phyloP scores from a whole-genome alignment of 2,888 invertebrate genomes.

The Drosophila villosipedis region DNA sequence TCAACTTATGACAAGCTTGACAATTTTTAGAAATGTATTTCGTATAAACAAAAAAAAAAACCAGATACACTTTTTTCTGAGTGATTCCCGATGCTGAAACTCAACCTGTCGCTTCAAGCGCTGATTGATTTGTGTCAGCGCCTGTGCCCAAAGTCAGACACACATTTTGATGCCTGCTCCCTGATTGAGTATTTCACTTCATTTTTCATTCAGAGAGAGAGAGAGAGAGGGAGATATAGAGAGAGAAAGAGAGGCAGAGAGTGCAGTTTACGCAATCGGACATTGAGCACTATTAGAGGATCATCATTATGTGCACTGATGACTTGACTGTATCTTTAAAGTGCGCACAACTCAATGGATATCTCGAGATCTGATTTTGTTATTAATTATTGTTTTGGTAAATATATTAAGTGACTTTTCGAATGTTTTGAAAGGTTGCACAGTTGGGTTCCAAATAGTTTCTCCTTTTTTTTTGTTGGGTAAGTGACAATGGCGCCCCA shows the following conservation, averaged over 20 bases:
- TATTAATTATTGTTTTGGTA: slow-evolving; percentile 71
- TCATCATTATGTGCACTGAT: slow-evolving; percentile 65
- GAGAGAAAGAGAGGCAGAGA: neutral
- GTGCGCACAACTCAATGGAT: slow-evolving; percentile 20
- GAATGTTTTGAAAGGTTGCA: slow-evolving; percentile 50
- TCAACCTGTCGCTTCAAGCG: slow-evolving; percentile 10
- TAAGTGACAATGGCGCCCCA: slow-evolving; percentile 38
- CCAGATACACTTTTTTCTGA: neutral
- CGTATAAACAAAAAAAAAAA: too few species aligned
- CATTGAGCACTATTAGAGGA: slow-evolving; percentile 51
- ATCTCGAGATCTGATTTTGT: slow-evolving; percentile 49
- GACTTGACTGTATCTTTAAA: slow-evolving; percentile 48
- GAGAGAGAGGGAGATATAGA: neutral
- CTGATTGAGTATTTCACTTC: slow-evolving; percentile 56
- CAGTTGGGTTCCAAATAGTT: slow-evolving; percentile 45
- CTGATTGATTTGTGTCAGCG: slow-evolving; percentile 78
- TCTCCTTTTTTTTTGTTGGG: neutral
- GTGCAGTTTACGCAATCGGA: slow-evolving; percentile 57
- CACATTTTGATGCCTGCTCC: slow-evolving; percentile 42
- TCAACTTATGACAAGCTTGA: neutral
- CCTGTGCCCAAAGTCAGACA: slow-evolving; percentile 54
- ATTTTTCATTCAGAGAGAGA: slow-evolving; percentile 64
- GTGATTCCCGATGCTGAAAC: neutral
- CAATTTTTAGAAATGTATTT: neutral
- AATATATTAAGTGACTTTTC: slow-evolving; percentile 43